Percentiles rank a stretch among this genome's conserved stretches.
Conservation (phyloP, 2,888 invertebrate genomes). For the Drosophila mulleri region DNA sequence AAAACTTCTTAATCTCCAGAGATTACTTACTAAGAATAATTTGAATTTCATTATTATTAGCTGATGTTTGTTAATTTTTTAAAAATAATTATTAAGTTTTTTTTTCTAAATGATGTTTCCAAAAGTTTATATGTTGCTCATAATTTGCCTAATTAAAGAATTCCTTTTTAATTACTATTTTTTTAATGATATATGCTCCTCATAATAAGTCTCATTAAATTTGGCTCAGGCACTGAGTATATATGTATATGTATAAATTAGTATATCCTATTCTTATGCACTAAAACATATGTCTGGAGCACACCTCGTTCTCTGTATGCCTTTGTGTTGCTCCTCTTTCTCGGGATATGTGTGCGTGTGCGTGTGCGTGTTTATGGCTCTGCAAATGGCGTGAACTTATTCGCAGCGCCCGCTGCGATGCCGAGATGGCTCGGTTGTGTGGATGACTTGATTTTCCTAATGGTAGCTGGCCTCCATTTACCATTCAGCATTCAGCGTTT, state of each 20-base stretch:
- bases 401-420: conserved; percentile 67
- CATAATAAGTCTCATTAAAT: no score
- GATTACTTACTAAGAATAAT: no score
- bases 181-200: no score
- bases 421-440: conserved; percentile 51
- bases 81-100: no score
- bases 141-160: no score
- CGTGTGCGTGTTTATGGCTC: conserved; percentile 50
- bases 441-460: conserved; percentile 33
- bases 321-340: conserved; percentile 23
- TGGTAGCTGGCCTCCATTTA: conserved; percentile 2
- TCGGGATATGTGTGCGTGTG: neutral
- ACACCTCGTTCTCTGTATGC: conserved; percentile 19
- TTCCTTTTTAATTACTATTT: no score
- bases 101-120: no score
- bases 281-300: neutral
- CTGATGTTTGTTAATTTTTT: no score
- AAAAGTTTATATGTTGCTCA: no score
- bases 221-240: neutral
- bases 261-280: neutral
- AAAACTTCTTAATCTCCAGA: no score
- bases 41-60: no score
- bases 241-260: no score
- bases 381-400: conserved; percentile 79
- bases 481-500: neutral